phyloP scores from a whole-genome alignment of 64 coral and sea anemone species.

The Montipora foliosa region DNA sequence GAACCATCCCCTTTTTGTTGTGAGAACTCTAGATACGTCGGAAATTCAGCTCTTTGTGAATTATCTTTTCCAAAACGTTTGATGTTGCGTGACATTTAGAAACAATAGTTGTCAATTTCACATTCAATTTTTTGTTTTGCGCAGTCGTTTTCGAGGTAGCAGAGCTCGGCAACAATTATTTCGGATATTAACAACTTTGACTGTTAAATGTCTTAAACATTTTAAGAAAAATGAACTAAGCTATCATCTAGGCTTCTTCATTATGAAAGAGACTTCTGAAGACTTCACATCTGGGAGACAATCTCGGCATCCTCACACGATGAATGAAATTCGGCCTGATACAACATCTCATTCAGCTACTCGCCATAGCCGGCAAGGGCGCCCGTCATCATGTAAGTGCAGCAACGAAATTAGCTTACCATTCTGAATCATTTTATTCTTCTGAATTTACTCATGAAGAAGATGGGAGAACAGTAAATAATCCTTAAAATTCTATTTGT shows the following conservation, averaged over 20 bases:
- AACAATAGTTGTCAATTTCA: not conserved
- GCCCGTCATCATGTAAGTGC: not conserved
- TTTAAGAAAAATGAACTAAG: not conserved
- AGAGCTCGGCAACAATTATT: not conserved
- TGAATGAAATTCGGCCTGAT: not conserved
- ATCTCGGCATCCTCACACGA: conserved; percentile 8
- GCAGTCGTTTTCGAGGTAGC: not conserved
- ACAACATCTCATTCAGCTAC: not conserved
- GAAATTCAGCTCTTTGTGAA: too few relatives aligned
- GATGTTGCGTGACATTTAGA: not conserved
- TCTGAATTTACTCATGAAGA: not conserved
- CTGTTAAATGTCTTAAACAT: not conserved
- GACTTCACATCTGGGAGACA: not conserved
- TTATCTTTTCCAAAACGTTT: too few relatives aligned
- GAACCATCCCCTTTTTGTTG: too few relatives aligned
- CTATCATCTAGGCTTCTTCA: not conserved
- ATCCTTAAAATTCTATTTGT: not conserved
- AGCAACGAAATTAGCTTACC: not conserved
- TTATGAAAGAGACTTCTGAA: conserved; percentile 45
- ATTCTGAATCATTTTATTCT: not conserved
- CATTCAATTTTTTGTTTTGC: not conserved
- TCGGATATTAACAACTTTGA: not conserved
- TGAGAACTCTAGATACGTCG: too few relatives aligned
- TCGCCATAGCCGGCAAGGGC: not conserved
- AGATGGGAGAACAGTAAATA: not conserved